These are phyloP conservation scores for Discoglossus pictus DNA, from an alignment of 2,797 vertebrate species.

Conservation along the genomic window DNA sequence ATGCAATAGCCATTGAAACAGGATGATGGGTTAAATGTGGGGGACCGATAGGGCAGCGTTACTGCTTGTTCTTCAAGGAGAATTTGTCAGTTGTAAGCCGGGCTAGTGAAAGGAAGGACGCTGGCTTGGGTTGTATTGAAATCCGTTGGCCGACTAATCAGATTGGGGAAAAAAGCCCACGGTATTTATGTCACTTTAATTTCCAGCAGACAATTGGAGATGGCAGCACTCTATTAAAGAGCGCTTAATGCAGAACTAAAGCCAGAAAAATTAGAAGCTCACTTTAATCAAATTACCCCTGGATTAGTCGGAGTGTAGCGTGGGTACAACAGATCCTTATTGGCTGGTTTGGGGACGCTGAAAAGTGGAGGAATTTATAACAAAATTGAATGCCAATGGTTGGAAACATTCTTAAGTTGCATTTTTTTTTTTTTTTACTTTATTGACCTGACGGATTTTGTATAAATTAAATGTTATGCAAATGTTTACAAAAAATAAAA, in stretches of 20 bases:
- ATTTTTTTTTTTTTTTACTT: too few species aligned
- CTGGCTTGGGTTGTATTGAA: conserved; percentile 78
- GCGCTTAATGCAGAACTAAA: conserved; percentile 86
- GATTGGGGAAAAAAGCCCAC: conserved; percentile 76
- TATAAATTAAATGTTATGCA: too few species aligned
- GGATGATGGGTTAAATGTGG: conserved; percentile 80
- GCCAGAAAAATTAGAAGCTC: conserved; percentile 88
- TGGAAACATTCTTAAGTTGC: too few species aligned
- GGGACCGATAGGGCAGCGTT: conserved; percentile 69
- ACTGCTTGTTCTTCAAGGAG: conserved; percentile 74
- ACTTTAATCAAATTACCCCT: conserved; percentile 84
- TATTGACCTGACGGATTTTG: too few species aligned
- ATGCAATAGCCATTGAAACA: conserved; percentile 75
- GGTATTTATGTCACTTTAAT: conserved; percentile 90
- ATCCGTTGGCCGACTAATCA: conserved; percentile 82
- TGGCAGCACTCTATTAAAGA: conserved; percentile 79
- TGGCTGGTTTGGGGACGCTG: conserved; percentile 65
- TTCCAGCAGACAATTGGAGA: conserved; percentile 82
- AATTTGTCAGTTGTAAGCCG: conserved; percentile 71
- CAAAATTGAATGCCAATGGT: too few species aligned
- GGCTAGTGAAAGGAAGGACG: conserved; percentile 75
- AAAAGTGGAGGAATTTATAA: conserved; percentile 63
- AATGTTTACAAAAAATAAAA: too few species aligned
- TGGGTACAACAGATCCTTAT: conserved; percentile 67
- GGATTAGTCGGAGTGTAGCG: conserved; percentile 73